phyloP scores from a whole-genome alignment of 2,888 invertebrate genomes.

The Neoitamus cyanurus region DNA sequence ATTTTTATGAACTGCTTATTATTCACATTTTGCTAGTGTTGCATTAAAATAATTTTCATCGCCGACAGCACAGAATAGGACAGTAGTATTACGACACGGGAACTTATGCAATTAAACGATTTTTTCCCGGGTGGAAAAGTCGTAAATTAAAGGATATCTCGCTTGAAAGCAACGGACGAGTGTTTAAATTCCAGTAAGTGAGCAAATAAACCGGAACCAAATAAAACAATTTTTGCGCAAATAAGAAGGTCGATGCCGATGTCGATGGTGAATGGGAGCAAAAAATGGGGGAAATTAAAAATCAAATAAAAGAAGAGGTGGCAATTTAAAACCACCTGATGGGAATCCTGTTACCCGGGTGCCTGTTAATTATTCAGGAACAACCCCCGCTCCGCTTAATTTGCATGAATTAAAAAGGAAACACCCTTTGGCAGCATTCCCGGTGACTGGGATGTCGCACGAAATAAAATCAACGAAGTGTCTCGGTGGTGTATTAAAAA shows the following conservation, averaged over 20 bases:
- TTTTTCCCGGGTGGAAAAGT: background rate
- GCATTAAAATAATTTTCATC: no score
- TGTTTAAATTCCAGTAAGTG: background rate
- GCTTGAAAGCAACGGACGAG: background rate
- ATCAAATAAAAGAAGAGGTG: background rate
- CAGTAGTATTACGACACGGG: background rate
- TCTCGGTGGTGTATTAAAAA: background rate
- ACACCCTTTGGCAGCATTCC: constrained; percentile 6
- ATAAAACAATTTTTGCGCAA: background rate
- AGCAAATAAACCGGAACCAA: background rate
- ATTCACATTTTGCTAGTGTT: no score
- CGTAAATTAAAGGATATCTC: background rate
- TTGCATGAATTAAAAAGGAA: constrained; percentile 16
- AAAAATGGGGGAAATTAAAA: background rate
- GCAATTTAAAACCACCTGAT: constrained; percentile 23
- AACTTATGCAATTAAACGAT: background rate
- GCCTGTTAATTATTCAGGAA: constrained; percentile 30
- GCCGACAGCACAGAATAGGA: background rate
- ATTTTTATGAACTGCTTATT: no score
- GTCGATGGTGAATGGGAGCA: background rate
- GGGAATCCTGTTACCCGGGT: background rate
- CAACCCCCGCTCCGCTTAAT: constrained; percentile 15
- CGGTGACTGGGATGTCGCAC: background rate
- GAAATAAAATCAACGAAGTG: constrained; percentile 27
- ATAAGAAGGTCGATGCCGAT: background rate